These are phyloP conservation scores for Pomacea canaliculata DNA, from an alignment of 2,888 invertebrate genomes.

Conservation along the genomic window DNA sequence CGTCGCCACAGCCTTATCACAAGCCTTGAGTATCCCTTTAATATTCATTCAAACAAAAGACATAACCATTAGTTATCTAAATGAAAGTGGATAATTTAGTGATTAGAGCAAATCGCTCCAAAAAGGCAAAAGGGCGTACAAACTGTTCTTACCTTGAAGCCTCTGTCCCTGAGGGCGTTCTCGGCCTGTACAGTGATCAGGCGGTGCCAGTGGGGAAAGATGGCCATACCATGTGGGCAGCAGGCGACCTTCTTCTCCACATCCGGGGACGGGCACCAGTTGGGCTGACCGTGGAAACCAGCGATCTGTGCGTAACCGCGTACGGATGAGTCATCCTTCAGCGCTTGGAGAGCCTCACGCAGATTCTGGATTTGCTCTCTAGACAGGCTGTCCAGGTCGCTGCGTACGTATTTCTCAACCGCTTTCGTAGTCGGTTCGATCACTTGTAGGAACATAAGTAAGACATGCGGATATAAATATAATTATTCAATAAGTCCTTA, in stretches of 20 bases:
- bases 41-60: no score
- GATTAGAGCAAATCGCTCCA: no score
- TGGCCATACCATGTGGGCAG: slow-evolving; percentile 40
- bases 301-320: slow-evolving; percentile 36
- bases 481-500: no score
- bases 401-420: slow-evolving; percentile 15
- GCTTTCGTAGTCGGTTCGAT: neutral
- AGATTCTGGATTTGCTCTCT: slow-evolving; percentile 31
- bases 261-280: slow-evolving; percentile 39
- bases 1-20: no score
- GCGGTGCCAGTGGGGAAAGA: slow-evolving; percentile 44
- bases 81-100: no score
- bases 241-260: slow-evolving; percentile 40
- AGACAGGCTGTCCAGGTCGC: slow-evolving; percentile 33
- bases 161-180: slow-evolving; percentile 24
- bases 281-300: slow-evolving; percentile 41
- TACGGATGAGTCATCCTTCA: slow-evolving; percentile 29
- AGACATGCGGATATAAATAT: no score
- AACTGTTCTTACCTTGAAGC: neutral
- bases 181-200: slow-evolving; percentile 30
- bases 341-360: slow-evolving; percentile 29
- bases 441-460: no score
- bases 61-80: no score
- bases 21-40: no score
- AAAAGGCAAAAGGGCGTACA: no score